Evolutionary conservation across 2,113 vertebrate species (phyloP), one percentile per base, ranked within the genome.

Genomic region (Nannobrachium achirus): DNA sequence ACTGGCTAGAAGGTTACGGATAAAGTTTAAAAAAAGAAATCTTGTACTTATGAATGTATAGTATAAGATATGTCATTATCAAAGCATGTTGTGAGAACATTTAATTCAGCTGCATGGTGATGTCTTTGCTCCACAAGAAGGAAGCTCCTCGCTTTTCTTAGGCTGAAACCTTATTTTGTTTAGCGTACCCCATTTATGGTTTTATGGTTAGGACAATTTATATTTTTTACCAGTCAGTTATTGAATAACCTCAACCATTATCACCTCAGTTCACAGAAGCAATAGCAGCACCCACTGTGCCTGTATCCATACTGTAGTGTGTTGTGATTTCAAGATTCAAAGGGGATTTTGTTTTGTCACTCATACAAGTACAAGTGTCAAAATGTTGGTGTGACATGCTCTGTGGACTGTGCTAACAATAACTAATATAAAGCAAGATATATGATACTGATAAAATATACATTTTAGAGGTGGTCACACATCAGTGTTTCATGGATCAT

Each of bases 221-320:
- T 8, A 4, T 67, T 63, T 69, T 53, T 14, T 13, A 50, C 7
- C n/a, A 51, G 6, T 15, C 48, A 51, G 11, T 42, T 71, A 57
- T 61, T 57, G 10, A 75, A 58, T 51, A 77, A 53, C 79, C 56
- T 81, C 20, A 48, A 65, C 59, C 72, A 64, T 45, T 7, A 49
- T 56, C 70, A 75, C 72, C 58, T 84, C 71, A 55, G 49, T 72
- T 78, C 51, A 66, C 40, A 80, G 61, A 77, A 46, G 55, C 73
- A 88, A 63, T 73, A 77, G 59, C 42, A 65, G 63, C 78, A 56
- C 76, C 75, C 76, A 64, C 40, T 59, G 71, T 73, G 69, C 79
- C 63, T 57, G 41, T 75, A 57, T 70, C 25, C 25, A 33, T 33
- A 33, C 25, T 33, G 25, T 33, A 33, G 25, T 33, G 25, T 33